phyloP scores from a whole-genome alignment of 1,140 invertebrate genomes.

The Akabosia matsudoensis region DNA sequence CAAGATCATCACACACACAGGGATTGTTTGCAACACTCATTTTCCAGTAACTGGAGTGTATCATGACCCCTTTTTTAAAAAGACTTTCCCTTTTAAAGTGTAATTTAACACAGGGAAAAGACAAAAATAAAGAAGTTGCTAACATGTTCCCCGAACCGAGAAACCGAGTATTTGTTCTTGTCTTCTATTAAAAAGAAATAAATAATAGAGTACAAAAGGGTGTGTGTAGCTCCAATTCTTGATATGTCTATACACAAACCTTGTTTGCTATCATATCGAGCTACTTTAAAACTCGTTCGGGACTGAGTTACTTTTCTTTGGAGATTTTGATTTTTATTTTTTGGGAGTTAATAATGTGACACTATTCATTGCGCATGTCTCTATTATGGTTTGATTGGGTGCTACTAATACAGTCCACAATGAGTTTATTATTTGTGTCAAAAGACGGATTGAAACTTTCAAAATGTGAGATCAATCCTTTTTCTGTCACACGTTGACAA shows the following conservation, averaged over 20 bases:
- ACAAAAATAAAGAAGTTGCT: background rate
- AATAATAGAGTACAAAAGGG: conserved; percentile 4
- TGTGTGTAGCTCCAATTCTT: background rate
- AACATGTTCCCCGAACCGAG: conserved; percentile 18
- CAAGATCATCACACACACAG: no score
- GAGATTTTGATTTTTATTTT: conserved; percentile 17
- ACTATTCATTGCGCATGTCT: background rate
- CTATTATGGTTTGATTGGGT: background rate
- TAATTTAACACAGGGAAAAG: conserved; percentile 17
- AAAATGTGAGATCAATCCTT: conserved; percentile 17
- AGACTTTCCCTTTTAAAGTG: background rate
- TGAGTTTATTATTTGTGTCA: background rate
- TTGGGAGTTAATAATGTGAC: conserved; percentile 20
- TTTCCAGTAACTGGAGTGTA: background rate
- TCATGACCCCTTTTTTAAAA: conserved; percentile 2
- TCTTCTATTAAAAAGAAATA: conserved; percentile 5
- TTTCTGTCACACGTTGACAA: background rate
- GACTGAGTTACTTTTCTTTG: background rate
- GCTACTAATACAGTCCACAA: background rate
- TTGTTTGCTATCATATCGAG: background rate
- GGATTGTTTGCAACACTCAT: background rate
- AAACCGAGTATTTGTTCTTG: conserved; percentile 22
- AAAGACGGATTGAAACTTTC: background rate
- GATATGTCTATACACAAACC: background rate
- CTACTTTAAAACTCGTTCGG: no score